Conservation (phyloP, 2,113 vertebrate genomes). For the Dasyornis broadbenti region DNA sequence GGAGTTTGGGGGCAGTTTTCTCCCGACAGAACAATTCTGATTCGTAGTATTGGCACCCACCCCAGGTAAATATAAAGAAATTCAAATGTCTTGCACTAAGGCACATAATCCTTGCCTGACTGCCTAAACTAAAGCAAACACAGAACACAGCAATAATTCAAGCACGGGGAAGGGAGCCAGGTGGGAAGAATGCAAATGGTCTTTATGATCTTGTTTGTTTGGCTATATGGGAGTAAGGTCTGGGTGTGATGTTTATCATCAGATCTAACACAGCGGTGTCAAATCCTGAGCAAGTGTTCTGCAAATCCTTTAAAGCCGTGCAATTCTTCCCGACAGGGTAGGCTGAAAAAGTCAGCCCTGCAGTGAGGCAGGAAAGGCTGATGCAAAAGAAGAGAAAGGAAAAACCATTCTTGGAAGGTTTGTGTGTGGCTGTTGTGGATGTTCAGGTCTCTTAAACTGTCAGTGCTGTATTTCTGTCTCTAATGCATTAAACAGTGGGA, state of each 20-base stretch:
- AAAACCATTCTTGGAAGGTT: background rate
- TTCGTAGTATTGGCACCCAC: background rate
- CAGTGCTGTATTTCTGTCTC: background rate
- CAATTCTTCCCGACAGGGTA: background rate
- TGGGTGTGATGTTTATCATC: background rate
- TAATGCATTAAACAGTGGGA: background rate
- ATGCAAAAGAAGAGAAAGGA: background rate
- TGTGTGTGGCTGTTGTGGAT: background rate
- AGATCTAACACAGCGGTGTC: background rate
- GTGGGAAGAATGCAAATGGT: background rate
- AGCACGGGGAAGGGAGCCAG: fast-evolving
- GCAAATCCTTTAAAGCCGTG: background rate
- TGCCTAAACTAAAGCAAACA: background rate
- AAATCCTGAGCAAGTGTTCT: background rate
- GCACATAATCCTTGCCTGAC: background rate
- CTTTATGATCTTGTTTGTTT: background rate
- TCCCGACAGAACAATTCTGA: background rate
- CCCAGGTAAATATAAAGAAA: background rate
- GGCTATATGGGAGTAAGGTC: background rate
- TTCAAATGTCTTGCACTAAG: background rate
- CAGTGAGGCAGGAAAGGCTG: background rate
- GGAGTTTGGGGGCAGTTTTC: background rate
- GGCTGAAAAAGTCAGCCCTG: background rate
- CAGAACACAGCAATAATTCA: background rate
- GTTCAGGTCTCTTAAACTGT: background rate